Evolutionary conservation across 2,113 vertebrate genomes (phyloP).

Genomic region (Pagrus major): DNA sequence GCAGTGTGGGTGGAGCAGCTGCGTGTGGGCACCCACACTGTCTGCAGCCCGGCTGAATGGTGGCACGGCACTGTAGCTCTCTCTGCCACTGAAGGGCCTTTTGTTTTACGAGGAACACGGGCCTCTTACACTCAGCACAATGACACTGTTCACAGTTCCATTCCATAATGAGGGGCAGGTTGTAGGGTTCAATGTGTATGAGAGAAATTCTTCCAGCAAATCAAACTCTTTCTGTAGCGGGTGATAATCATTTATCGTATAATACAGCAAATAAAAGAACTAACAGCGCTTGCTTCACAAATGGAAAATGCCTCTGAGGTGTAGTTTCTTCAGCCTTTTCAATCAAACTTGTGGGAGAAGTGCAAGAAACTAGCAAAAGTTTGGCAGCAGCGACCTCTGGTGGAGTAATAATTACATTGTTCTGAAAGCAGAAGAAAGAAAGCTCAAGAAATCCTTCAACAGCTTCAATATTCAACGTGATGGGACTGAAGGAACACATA

Average conservation of each 20-base stretch:
- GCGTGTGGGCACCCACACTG: slow-evolving; percentile 47
- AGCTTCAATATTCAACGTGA: neutral
- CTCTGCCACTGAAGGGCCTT: slow-evolving; percentile 70
- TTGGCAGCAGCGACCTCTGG: slow-evolving; percentile 71
- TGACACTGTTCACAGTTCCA: slow-evolving; percentile 69
- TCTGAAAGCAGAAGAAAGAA: neutral
- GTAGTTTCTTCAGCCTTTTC: neutral
- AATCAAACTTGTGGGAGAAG: neutral
- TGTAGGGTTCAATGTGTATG: neutral
- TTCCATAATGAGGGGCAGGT: slow-evolving; percentile 31
- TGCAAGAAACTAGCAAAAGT: slow-evolving; percentile 8
- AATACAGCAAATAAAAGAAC: neutral
- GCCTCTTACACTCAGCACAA: slow-evolving; percentile 73
- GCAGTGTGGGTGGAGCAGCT: slow-evolving; percentile 59
- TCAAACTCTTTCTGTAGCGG: slow-evolving; percentile 3
- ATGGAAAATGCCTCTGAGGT: neutral
- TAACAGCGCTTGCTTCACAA: neutral
- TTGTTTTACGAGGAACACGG: slow-evolving; percentile 73
- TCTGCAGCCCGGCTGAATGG: slow-evolving; percentile 62
- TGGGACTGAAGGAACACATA: neutral
- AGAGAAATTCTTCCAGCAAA: neutral
- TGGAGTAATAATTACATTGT: slow-evolving; percentile 34
- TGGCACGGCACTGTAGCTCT: slow-evolving; percentile 56
- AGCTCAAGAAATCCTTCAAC: neutral
- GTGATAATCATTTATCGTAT: neutral